Conservation (phyloP, 1,140 invertebrate genomes). For the Papilio xuthus region DNA sequence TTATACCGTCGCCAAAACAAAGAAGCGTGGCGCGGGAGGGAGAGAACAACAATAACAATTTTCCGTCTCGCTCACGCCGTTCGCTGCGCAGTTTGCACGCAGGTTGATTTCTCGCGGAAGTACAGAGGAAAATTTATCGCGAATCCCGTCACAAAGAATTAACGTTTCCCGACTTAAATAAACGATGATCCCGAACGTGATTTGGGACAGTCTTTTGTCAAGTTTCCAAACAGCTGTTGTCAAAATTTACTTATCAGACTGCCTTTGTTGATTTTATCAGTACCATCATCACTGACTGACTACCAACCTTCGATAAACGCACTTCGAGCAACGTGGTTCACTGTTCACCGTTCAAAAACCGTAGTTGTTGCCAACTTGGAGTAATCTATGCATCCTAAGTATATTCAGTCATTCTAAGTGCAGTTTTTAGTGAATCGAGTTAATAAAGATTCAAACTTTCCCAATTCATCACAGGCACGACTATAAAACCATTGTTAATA, state of each 20-base stretch:
- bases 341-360: no score
- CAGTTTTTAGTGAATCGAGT: no score
- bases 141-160: constrained; percentile 53
- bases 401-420: no score
- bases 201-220: constrained; percentile 48
- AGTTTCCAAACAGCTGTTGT: constrained; percentile 52
- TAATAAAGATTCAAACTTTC: neutral
- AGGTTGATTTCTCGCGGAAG: constrained; percentile 65
- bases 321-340: neutral
- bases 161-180: constrained; percentile 48
- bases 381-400: constrained; percentile 3
- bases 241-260: constrained; percentile 50
- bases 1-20: constrained; percentile 80
- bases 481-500: neutral
- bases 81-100: constrained; percentile 72
- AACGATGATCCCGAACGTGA: constrained; percentile 46
- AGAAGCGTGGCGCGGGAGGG: constrained; percentile 73
- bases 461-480: neutral
- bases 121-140: constrained; percentile 63
- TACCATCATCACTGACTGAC: neutral
- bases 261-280: constrained; percentile 47
- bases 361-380: no score
- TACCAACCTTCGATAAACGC: neutral
- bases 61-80: constrained; percentile 63
- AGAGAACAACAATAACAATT: constrained; percentile 74